Conservation (phyloP, 2,888 invertebrate species). For the Allacma fusca region DNA sequence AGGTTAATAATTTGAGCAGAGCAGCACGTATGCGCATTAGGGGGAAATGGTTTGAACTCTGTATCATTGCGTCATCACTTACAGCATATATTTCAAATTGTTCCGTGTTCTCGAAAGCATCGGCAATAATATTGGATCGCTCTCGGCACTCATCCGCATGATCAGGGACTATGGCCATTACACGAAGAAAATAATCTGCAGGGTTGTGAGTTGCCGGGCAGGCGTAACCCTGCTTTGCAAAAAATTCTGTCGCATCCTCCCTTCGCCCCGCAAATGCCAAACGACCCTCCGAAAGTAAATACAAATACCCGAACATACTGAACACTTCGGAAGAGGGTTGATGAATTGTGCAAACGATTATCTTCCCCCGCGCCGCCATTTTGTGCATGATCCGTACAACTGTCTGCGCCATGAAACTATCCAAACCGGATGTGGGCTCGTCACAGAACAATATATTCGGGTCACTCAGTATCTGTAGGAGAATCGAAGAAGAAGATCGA, state of each 20-base stretch:
- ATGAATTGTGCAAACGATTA: constrained; percentile 67
- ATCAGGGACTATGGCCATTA: constrained; percentile 84
- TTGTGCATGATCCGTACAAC: constrained; percentile 66
- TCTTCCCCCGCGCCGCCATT: constrained; percentile 81
- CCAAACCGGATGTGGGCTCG: constrained; percentile 67
- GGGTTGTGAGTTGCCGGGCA: constrained; percentile 92
- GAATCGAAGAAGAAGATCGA: no score
- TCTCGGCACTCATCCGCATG: constrained; percentile 80
- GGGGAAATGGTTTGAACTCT: no score
- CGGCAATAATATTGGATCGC: constrained; percentile 65
- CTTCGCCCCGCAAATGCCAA: constrained; percentile 71
- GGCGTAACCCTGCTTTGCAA: constrained; percentile 46
- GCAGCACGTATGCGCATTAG: no score
- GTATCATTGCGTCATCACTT: no score
- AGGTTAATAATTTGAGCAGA: no score
- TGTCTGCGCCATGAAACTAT: constrained; percentile 67
- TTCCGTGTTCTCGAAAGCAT: constrained; percentile 36
- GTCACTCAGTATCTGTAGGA: constrained; percentile 81
- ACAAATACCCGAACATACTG: constrained; percentile 83
- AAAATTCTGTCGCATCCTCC: constrained; percentile 43
- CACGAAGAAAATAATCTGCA: constrained; percentile 90
- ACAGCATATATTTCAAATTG: not conserved
- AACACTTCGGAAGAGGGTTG: constrained; percentile 92
- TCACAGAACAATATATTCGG: constrained; percentile 95
- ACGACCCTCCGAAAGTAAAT: constrained; percentile 89